phyloP scores from a whole-genome alignment of 1,140 invertebrate genomes.

The Drosophila virilis region DNA sequence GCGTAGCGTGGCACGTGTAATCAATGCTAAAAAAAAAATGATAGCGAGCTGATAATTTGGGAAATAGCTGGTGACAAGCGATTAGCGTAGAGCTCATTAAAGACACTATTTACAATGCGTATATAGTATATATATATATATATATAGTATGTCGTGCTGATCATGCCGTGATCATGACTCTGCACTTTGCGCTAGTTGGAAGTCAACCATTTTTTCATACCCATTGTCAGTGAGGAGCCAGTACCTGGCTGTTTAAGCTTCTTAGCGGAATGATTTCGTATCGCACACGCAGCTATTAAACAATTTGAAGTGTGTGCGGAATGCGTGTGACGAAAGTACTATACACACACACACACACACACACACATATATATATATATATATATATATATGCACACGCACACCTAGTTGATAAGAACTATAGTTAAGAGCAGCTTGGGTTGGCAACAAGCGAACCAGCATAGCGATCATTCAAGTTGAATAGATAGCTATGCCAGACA shows the following conservation, averaged over 20 bases:
- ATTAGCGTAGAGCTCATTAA: slow-evolving; percentile 27
- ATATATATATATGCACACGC: neutral
- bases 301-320: slow-evolving; percentile 21
- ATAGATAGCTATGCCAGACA: slow-evolving; percentile 7
- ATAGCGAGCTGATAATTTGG: slow-evolving; percentile 38
- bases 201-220: neutral
- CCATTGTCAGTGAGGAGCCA: neutral
- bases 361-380: no score
- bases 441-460: slow-evolving; percentile 21
- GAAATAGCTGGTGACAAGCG: neutral
- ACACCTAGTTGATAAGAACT: slow-evolving; percentile 23
- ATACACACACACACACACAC: neutral
- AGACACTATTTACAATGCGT: slow-evolving; percentile 4
- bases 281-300: slow-evolving; percentile 22
- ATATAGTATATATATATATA: neutral
- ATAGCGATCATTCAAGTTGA: slow-evolving; percentile 17
- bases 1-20: slow-evolving; percentile 41
- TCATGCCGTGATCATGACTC: slow-evolving; percentile 1
- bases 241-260: slow-evolving; percentile 15
- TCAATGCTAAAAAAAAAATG: slow-evolving; percentile 21
- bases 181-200: neutral
- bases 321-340: slow-evolving; percentile 31
- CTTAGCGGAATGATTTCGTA: slow-evolving; percentile 24
- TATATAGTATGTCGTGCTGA: neutral
- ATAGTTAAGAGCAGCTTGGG: slow-evolving; percentile 5